Evolutionary conservation across 2,113 vertebrate genomes (phyloP).

Genomic region (Rattus rattus): DNA sequence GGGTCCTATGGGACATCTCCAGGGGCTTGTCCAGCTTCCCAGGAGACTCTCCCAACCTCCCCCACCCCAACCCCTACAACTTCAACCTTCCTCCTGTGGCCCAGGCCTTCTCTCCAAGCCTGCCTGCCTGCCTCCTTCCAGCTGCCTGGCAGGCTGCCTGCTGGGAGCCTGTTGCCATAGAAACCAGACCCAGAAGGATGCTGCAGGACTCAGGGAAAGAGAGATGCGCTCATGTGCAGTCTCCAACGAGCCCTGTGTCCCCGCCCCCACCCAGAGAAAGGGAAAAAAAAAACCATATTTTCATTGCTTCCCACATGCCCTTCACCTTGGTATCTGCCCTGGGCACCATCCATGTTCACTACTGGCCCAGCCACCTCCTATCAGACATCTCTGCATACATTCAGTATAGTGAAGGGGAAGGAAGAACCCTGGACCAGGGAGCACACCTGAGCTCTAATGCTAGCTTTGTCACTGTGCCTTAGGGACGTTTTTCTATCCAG

Average conservation of each 20-base stretch:
- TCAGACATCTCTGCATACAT: neutral
- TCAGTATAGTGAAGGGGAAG: neutral
- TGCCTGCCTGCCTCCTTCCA: slow-evolving; percentile 76
- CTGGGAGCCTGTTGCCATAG: slow-evolving; percentile 87
- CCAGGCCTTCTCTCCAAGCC: slow-evolving; percentile 72
- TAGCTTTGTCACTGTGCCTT: slow-evolving; percentile 10
- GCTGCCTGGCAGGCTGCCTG: slow-evolving; percentile 80
- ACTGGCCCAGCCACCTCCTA: neutral
- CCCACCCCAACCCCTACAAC: slow-evolving; percentile 33
- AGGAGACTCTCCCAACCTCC: neutral
- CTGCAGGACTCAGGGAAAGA: slow-evolving; percentile 82
- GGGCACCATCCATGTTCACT: neutral
- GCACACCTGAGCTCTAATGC: slow-evolving; percentile 12
- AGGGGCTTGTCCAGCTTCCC: slow-evolving; percentile 8
- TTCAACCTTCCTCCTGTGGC: slow-evolving; percentile 64
- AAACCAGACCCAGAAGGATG: slow-evolving; percentile 84
- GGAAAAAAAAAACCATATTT: neutral
- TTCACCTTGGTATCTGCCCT: slow-evolving; percentile 28
- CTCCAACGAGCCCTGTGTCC: slow-evolving; percentile 72
- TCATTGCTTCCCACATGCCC: neutral
- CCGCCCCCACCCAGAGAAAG: slow-evolving; percentile 66
- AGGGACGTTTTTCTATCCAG: slow-evolving; percentile 3
- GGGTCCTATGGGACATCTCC: neutral
- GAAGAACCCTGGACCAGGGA: neutral
- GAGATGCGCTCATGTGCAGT: slow-evolving; percentile 73